phyloP scores from a whole-genome alignment of 2,888 invertebrate genomes.

The Catonia carolina region DNA sequence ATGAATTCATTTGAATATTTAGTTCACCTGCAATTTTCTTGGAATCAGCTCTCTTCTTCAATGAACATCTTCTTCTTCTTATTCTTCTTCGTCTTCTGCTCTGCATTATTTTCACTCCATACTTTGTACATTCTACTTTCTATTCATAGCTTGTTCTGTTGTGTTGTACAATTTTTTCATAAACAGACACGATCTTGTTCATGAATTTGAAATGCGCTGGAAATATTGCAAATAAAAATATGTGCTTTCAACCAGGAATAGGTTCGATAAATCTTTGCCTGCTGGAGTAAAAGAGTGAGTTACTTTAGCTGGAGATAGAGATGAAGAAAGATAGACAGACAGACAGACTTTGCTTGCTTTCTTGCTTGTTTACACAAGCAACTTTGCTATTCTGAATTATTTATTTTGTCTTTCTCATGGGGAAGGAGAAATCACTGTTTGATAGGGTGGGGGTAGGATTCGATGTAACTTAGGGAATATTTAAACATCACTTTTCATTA shows the following conservation, averaged over 20 bases:
- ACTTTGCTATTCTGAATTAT: constrained; percentile 10
- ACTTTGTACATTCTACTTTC: no score
- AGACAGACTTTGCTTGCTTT: no score
- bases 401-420: neutral
- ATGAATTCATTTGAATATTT: no score
- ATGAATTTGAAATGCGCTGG: constrained; percentile 9
- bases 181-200: constrained; percentile 9
- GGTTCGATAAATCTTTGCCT: constrained; percentile 8
- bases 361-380: constrained; percentile 8
- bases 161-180: no score
- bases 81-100: no score
- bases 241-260: constrained; percentile 4
- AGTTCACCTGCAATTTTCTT: no score
- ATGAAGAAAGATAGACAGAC: no score
- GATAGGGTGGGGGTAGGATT: neutral
- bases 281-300: neutral
- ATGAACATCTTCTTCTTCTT: no score
- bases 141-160: no score
- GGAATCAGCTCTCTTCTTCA: no score
- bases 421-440: constrained; percentile 3
- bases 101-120: no score
- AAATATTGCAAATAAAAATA: constrained; percentile 14
- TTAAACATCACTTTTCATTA: neutral
- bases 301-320: no score
- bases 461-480: constrained; percentile 9